phyloP scores from a whole-genome alignment of 2,113 vertebrate species.

The Lamprotornis superbus region DNA sequence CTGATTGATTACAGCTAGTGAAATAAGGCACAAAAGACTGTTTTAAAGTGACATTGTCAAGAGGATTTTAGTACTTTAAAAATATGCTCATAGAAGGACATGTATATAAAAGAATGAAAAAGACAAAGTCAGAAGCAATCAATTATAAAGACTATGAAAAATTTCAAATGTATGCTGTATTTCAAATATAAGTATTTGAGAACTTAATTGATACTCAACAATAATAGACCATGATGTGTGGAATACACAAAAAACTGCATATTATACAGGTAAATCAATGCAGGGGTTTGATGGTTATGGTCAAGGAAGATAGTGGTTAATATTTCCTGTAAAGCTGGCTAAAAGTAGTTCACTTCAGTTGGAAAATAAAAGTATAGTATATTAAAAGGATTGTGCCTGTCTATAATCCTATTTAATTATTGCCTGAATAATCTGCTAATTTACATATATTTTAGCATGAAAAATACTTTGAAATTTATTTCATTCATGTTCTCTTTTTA shows the following conservation, averaged over 20 bases:
- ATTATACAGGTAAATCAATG: neutral
- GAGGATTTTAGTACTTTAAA: conserved; percentile 30
- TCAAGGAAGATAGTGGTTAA: neutral
- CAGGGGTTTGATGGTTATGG: neutral
- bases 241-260: neutral
- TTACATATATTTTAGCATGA: neutral
- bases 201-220: conserved; percentile 9
- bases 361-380: neutral
- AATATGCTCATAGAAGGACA: neutral
- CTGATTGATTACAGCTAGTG: conserved; percentile 29
- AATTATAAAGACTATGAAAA: conserved; percentile 6
- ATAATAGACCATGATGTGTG: neutral
- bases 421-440: neutral
- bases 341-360: neutral
- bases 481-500: neutral
- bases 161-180: neutral
- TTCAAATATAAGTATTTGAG: conserved; percentile 7
- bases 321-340: neutral
- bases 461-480: neutral
- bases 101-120: neutral
- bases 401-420: conserved; percentile 19
- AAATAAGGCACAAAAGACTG: conserved; percentile 29
- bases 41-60: conserved; percentile 40
- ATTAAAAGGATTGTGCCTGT: neutral
- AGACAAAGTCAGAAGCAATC: conserved; percentile 23